Evolutionary conservation across 2,797 vertebrate genomes (phyloP), one percentile per base, ranked within the genome.

Genomic region (Rallus crepitans): DNA sequence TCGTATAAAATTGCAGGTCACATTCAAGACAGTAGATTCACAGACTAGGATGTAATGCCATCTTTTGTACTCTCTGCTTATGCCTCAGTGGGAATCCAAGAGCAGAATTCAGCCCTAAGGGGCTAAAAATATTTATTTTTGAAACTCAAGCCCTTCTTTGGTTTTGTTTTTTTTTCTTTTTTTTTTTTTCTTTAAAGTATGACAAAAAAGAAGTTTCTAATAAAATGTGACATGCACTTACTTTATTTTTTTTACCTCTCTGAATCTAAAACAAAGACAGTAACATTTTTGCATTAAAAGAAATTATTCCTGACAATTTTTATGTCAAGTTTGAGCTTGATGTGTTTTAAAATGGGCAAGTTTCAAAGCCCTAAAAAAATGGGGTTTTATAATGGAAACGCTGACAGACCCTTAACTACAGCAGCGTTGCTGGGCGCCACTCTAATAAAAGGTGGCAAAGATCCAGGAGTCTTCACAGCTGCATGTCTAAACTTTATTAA

Each of bases 401-500:
- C 70, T 92, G 87, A 80, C 76, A 85, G 84, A 79, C 79, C 86
- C 63, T 91, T 93, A 89, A 97, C 96, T 96, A 68, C 90, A 66
- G 95, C 89, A 39, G 37, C 0, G 57, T 97, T 97, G 94, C 98
- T 95, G 97, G 98, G 98, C 92, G 94, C 97, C 96, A 93, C 96
- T 82, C 60, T 97, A 97, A 98, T 97, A 97, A 97, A 98, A 97
- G 71, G 97, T 98, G 98, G 98, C 97, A 93, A 88, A 65, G 56
- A 42, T 98, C 98, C 98, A 98, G 96, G 90, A 97, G 94, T 82
- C 89, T 97, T 97, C 40, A 89, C 96, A 97, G 98, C 97, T 98
- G 97, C 98, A 96, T 95, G 97, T 97, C 97, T 97, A 97, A 90
- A 95, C 94, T 97, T 98, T 98, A 98, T 98, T 97, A 98, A 98